These are phyloP conservation scores for Drosophila fungiperda DNA, from an alignment of 2,888 invertebrate genomes.

Conservation along the genomic window DNA sequence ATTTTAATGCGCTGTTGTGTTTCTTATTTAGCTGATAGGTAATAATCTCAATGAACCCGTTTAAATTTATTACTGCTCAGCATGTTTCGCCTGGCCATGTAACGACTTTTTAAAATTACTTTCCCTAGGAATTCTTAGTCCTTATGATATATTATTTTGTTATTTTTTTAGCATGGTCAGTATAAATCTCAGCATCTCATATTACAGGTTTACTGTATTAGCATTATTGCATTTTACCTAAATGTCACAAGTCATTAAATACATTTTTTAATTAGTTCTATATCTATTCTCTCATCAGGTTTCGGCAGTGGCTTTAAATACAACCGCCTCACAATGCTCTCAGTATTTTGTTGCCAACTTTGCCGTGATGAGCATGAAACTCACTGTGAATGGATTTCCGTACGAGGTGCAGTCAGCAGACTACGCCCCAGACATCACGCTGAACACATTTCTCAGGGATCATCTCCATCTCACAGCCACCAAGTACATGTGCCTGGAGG, in stretches of 20 bases:
- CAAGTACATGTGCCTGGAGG: slow-evolving; percentile 89
- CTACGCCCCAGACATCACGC: slow-evolving; percentile 85
- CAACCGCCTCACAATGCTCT: slow-evolving; percentile 10
- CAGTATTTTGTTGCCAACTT: slow-evolving; percentile 27
- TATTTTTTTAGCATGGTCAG: neutral
- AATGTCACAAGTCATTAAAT: neutral
- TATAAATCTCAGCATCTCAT: neutral
- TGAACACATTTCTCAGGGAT: slow-evolving; percentile 88
- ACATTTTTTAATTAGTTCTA: neutral
- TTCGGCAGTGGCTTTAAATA: slow-evolving; percentile 85
- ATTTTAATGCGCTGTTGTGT: neutral
- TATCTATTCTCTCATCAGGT: neutral
- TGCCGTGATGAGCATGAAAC: slow-evolving; percentile 64
- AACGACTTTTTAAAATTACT: slow-evolving; percentile 72
- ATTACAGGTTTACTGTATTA: neutral
- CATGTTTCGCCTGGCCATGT: slow-evolving; percentile 43
- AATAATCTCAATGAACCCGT: slow-evolving; percentile 43
- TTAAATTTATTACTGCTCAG: slow-evolving; percentile 41
- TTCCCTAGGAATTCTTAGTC: slow-evolving; percentile 35
- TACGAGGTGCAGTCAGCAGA: slow-evolving; percentile 78
- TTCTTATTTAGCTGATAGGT: neutral
- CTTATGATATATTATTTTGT: neutral
- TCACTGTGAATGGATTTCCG: slow-evolving; percentile 69
- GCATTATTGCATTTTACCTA: neutral
- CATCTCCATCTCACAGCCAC: slow-evolving; percentile 88